Percentiles rank a stretch among this genome's conserved stretches.
Evolutionary conservation across 2,888 invertebrate genomes (phyloP).

Genomic region (Pandemis corylana): DNA sequence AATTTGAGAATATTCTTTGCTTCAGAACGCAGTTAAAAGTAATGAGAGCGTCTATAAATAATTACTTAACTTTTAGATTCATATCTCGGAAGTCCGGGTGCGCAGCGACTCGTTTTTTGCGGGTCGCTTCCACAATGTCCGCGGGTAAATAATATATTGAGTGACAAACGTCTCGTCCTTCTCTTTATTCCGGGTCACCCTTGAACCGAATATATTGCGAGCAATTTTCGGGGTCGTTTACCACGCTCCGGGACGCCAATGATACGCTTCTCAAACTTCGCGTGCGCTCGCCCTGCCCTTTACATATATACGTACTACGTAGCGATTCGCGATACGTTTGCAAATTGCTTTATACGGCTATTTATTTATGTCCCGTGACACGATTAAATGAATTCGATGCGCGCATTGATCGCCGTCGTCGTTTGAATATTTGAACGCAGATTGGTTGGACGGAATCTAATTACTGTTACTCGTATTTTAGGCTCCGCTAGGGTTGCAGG

Average conservation of each 20-base stretch:
- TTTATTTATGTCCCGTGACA: constrained; percentile 48
- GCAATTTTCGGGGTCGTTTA: constrained; percentile 80
- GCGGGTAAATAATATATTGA: constrained; percentile 76
- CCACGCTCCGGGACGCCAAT: constrained; percentile 75
- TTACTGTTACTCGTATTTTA: constrained; percentile 51
- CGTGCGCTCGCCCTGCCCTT: constrained; percentile 58
- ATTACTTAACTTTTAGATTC: constrained; percentile 31
- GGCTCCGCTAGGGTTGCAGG: constrained; percentile 53
- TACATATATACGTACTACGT: constrained; percentile 50
- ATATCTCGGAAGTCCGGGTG: constrained; percentile 7
- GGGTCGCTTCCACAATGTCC: constrained; percentile 53
- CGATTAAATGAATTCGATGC: constrained; percentile 21
- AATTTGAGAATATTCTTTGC: background rate
- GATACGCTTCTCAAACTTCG: constrained; percentile 70
- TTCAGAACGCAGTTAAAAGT: background rate
- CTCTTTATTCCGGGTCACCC: constrained; percentile 78
- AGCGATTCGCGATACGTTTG: constrained; percentile 53
- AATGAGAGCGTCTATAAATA: constrained; percentile 18
- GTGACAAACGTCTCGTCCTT: constrained; percentile 74
- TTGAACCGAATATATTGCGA: constrained; percentile 79
- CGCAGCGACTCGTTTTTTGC: constrained; percentile 35
- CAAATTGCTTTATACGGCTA: constrained; percentile 62
- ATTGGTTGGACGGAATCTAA: constrained; percentile 45
- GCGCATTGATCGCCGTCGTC: constrained; percentile 22
- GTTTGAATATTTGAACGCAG: constrained; percentile 36